Evolutionary conservation across 2,113 vertebrate species (phyloP).

Genomic region (Aythya baeri): DNA sequence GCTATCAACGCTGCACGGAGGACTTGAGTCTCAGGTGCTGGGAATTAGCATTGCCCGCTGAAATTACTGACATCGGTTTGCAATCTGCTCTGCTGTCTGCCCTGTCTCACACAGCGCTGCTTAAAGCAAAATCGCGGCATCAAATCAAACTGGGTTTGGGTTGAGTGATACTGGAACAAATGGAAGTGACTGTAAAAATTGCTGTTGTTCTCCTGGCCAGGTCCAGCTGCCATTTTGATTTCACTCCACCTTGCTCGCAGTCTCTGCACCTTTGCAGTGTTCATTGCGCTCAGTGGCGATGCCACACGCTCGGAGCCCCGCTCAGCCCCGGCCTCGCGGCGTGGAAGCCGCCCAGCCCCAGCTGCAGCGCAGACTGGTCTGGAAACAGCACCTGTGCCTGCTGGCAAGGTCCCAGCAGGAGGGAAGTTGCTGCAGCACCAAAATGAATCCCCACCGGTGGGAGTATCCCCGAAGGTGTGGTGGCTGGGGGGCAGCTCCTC

Average conservation of each 20-base stretch:
- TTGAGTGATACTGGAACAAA: slow-evolving; percentile 32
- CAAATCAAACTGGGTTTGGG: background rate
- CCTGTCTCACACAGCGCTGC: background rate
- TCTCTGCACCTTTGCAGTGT: background rate
- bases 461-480: too few relatives aligned
- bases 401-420: background rate
- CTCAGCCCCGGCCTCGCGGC: background rate
- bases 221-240: slow-evolving; percentile 43
- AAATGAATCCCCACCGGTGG: too few relatives aligned
- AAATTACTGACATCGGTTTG: slow-evolving; percentile 2
- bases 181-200: slow-evolving; percentile 43
- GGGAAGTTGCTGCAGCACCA: background rate
- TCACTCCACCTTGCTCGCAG: slow-evolving; percentile 9
- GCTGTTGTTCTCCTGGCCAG: background rate
- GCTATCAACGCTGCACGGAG: background rate
- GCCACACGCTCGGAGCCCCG: background rate
- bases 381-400: background rate
- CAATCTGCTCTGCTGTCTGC: background rate
- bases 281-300: background rate
- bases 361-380: background rate
- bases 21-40: slow-evolving; percentile 40
- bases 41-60: background rate
- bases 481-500: too few relatives aligned
- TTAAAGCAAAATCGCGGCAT: background rate
- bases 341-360: background rate